A percentile compares a stretch with the other conserved stretches of the same genome.
phyloP scores from a whole-genome alignment of 2,113 vertebrate species.

The Thryonomys swinderianus region DNA sequence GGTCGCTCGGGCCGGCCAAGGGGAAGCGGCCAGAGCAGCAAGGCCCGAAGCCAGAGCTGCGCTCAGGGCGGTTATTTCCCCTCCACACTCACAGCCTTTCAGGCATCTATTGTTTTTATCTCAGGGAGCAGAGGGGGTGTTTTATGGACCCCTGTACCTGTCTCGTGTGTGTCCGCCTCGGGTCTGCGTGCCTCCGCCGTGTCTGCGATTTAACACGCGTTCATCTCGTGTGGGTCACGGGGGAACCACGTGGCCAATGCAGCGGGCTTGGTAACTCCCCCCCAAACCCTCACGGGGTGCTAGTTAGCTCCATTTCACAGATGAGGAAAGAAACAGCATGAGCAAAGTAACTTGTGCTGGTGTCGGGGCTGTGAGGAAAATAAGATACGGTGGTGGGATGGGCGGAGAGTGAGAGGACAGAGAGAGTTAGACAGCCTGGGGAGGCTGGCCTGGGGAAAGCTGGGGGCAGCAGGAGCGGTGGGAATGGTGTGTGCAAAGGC shows the following conservation, averaged over 20 bases:
- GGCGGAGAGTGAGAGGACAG: neutral
- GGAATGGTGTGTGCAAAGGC: neutral
- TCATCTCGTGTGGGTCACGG: neutral
- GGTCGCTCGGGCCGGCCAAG: neutral
- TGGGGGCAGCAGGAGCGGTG: neutral
- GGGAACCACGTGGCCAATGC: neutral
- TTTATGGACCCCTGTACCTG: neutral
- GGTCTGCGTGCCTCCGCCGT: neutral
- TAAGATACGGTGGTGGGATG: neutral
- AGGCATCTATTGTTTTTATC: neutral
- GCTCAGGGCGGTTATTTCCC: neutral
- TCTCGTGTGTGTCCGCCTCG: neutral
- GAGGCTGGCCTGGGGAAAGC: neutral
- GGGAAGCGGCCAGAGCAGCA: neutral
- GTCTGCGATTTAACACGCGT: neutral
- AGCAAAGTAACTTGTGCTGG: neutral
- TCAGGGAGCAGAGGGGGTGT: neutral
- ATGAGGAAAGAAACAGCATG: neutral
- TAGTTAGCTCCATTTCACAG: neutral
- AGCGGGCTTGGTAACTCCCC: fast-evolving
- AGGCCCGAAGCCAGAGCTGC: neutral
- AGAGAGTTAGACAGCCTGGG: neutral
- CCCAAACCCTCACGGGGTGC: neutral
- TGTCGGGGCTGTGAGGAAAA: neutral
- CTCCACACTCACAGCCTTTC: neutral